phyloP scores from a whole-genome alignment of 2,113 vertebrate genomes.

The Chlorodrepanis virens region DNA sequence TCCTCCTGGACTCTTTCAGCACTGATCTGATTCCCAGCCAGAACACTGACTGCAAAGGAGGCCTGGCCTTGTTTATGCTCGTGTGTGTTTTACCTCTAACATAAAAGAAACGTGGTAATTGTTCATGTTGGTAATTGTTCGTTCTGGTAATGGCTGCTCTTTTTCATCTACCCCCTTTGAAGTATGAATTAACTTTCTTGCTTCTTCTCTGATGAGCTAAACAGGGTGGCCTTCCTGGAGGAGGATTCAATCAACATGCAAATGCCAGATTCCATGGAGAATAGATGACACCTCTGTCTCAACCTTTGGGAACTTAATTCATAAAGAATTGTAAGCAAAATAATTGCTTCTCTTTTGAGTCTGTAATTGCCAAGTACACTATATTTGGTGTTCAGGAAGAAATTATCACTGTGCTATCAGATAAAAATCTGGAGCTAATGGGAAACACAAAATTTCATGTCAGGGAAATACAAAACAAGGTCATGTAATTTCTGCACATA shows the following conservation, averaged over 20 bases:
- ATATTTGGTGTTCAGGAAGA: background rate
- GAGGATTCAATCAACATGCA: slow-evolving; percentile 63
- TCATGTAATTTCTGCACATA: slow-evolving; percentile 6
- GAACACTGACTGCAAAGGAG: background rate
- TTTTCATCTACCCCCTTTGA: background rate
- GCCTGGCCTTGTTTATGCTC: background rate
- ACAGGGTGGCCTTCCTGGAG: background rate
- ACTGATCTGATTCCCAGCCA: background rate
- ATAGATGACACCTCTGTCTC: slow-evolving; percentile 40
- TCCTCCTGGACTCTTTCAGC: background rate
- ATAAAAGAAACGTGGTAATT: background rate
- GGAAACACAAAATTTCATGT: slow-evolving; percentile 19
- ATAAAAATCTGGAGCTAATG: slow-evolving; percentile 45
- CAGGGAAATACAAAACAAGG: slow-evolving; percentile 42
- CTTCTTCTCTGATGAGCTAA: slow-evolving; percentile 37
- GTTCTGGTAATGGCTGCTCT: background rate
- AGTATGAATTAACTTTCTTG: slow-evolving; percentile 14
- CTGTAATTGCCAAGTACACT: slow-evolving; percentile 3
- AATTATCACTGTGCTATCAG: slow-evolving; percentile 12
- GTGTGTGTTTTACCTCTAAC: background rate
- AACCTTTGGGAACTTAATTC: slow-evolving; percentile 50
- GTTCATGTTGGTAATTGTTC: background rate
- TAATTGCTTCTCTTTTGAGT: slow-evolving; percentile 41
- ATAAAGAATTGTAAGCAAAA: slow-evolving; percentile 54
- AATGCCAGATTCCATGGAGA: slow-evolving; percentile 38